Conservation (phyloP, 1,140 invertebrate genomes). For the Drosophila yakuba region DNA sequence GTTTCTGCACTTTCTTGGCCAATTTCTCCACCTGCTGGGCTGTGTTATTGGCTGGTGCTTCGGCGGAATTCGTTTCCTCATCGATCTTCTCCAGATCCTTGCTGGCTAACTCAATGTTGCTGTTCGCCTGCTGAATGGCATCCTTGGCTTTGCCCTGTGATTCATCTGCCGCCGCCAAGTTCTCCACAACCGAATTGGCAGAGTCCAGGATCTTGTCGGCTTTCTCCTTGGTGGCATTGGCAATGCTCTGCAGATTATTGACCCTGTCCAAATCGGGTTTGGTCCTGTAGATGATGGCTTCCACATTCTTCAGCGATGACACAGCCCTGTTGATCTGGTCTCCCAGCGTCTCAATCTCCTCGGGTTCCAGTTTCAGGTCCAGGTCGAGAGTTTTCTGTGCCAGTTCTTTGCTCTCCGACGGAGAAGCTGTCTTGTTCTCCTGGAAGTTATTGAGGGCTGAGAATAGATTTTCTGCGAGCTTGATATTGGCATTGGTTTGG, state of each 20-base stretch:
- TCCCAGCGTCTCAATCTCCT: slow-evolving; percentile 94
- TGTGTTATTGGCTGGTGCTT: slow-evolving; percentile 90
- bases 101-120: slow-evolving; percentile 91
- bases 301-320: slow-evolving; percentile 94
- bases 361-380: slow-evolving; percentile 89
- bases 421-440: slow-evolving; percentile 90
- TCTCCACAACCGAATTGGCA: slow-evolving; percentile 87
- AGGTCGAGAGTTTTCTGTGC: slow-evolving; percentile 91
- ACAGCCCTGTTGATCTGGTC: slow-evolving; percentile 94
- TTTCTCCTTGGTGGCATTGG: slow-evolving; percentile 90
- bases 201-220: slow-evolving; percentile 87
- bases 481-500: slow-evolving; percentile 85
- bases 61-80: slow-evolving; percentile 90
- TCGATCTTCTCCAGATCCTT: slow-evolving; percentile 89
- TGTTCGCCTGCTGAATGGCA: slow-evolving; percentile 92
- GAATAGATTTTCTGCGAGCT: slow-evolving; percentile 86
- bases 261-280: slow-evolving; percentile 91
- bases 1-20: slow-evolving; percentile 88
- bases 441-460: slow-evolving; percentile 91
- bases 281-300: slow-evolving; percentile 94
- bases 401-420: slow-evolving; percentile 91
- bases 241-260: slow-evolving; percentile 90
- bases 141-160: slow-evolving; percentile 91
- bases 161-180: slow-evolving; percentile 88
- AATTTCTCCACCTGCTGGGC: slow-evolving; percentile 89